Evolutionary conservation across 2,888 invertebrate species (phyloP).

Genomic region (Pterobdella sp.): DNA sequence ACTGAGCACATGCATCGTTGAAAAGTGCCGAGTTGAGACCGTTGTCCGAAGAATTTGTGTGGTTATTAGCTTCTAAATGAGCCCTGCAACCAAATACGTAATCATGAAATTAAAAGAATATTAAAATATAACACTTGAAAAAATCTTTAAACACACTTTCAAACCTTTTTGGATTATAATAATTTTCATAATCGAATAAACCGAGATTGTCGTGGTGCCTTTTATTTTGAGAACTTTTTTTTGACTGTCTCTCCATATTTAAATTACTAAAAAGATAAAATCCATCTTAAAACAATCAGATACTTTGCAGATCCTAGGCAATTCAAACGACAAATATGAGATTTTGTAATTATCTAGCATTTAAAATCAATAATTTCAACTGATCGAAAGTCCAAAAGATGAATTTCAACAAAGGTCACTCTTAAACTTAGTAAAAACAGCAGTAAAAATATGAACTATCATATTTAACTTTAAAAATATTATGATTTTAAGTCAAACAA

Average conservation of each 20-base stretch:
- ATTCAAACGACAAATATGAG: background rate
- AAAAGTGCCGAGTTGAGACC: background rate
- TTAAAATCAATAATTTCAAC: background rate
- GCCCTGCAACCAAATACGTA: background rate
- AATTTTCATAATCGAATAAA: constrained; percentile 7
- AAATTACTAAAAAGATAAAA: background rate
- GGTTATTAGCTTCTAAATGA: background rate
- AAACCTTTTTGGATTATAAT: constrained; percentile 5
- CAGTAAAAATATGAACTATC: background rate
- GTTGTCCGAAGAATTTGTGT: constrained; percentile 4
- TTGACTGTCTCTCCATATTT: constrained; percentile 14
- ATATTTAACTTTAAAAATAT: background rate
- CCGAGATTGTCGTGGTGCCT: background rate
- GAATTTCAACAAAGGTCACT: background rate
- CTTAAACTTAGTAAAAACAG: background rate
- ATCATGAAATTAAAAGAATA: background rate
- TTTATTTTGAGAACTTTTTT: constrained; percentile 9
- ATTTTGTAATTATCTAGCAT: background rate
- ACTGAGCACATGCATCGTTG: background rate
- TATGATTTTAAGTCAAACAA: constrained; percentile 10
- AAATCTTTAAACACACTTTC: background rate
- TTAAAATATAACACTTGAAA: background rate
- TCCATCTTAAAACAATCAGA: background rate
- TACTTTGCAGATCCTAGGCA: background rate
- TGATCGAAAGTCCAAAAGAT: background rate